Base-by-base conservation (phyloP, 2,797 vertebrate species). In the Enteromius trimaculatus region DNA sequence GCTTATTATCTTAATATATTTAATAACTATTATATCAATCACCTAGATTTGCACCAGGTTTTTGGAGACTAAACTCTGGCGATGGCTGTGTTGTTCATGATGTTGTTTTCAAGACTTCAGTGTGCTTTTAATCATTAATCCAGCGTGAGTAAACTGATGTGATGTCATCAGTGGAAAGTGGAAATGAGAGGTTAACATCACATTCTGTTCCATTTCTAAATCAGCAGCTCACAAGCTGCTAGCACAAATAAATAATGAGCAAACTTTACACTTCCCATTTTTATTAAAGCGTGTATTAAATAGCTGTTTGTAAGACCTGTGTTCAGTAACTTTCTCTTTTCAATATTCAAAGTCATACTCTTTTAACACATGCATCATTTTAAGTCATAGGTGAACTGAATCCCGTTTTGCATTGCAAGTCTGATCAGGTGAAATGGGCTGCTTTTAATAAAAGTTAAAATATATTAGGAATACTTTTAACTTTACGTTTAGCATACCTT, bases 151-250 rank as follows among this genome's bases (percentile, higher is more conserved):
- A 29, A 58, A 76, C 47, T 84, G 42, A 87, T 74, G 51, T 42
- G 66, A 79, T 84, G 37, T 51, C 10, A 74, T 77, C 37, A 42
- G 74, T 58, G 66, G 42, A 78, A 81, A 78, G 68, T 58, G 42
- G 42, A 75, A 80, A 78, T 11, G 71, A 21, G 21, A 86, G 82
- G 77, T 83, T 88, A 80, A 80, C 70, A 26, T 79, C 34, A 78
- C 34, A 69, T 79, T 58, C 47, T 44, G 81, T 84, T 87, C 71
- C 17, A 68, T 51, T n/a, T 77, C 44, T 23, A 42, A 65, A 65
- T 65, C 29, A 65, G 62, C 62, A 65, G 62, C 29, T 65, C 62
- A 65, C 62, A 31, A 9, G 60, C 17, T 31, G 6, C 26, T 64
- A 17, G 62, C 31, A 62, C 53, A 82, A 44, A 79, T 34, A 53